Evolutionary conservation across 1,140 invertebrate genomes (phyloP).

Genomic region (Trachymyrmex cornetzi): DNA sequence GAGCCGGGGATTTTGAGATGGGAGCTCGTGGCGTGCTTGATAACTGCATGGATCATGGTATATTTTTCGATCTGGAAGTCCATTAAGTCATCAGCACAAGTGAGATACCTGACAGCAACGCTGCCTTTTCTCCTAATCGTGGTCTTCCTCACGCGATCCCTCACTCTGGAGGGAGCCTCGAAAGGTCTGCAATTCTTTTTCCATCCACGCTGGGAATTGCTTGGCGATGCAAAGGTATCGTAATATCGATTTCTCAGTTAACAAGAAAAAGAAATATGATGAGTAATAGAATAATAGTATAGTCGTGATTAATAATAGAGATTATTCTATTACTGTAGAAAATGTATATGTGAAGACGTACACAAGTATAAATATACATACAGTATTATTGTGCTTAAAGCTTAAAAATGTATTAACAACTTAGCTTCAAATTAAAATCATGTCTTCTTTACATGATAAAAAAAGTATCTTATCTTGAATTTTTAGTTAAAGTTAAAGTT

Average conservation of each 20-base stretch:
- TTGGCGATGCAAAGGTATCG: slow-evolving; percentile 92
- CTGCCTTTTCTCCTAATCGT: slow-evolving; percentile 94
- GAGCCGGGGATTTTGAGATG: slow-evolving; percentile 93
- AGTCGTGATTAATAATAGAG: not conserved
- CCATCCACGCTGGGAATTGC: slow-evolving; percentile 93
- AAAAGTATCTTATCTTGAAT: not conserved
- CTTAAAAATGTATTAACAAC: too few relatives aligned
- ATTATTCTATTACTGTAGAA: too few relatives aligned
- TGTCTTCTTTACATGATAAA: not conserved
- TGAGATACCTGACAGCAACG: slow-evolving; percentile 95
- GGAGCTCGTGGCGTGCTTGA: slow-evolving; percentile 94
- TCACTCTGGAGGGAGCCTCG: slow-evolving; percentile 94
- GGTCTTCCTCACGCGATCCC: slow-evolving; percentile 92
- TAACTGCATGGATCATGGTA: slow-evolving; percentile 95
- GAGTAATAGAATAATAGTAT: not conserved
- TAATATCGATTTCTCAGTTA: not conserved
- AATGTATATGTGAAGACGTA: not conserved
- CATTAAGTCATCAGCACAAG: slow-evolving; percentile 93
- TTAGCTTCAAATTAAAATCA: not conserved
- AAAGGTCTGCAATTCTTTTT: slow-evolving; percentile 94
- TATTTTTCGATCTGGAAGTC: slow-evolving; percentile 98
- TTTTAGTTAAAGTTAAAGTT: not conserved
- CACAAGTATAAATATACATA: not conserved
- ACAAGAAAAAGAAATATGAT: not conserved
- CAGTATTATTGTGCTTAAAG: not conserved